Evolutionary conservation across 2,113 vertebrate genomes (phyloP).

Genomic region (Tympanuchus pallidicinctus): DNA sequence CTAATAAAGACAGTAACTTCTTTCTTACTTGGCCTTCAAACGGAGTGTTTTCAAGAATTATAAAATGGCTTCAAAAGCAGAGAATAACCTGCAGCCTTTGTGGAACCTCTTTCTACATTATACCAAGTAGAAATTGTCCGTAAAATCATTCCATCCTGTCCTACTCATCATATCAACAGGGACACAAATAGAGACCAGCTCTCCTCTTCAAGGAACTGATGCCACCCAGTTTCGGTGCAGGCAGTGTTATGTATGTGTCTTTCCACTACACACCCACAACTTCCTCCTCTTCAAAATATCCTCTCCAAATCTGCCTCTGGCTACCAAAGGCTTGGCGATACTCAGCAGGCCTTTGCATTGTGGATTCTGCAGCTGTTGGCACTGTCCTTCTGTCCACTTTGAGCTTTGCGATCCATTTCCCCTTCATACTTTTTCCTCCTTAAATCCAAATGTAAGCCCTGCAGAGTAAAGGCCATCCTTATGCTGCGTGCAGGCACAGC

Average conservation of each 20-base stretch:
- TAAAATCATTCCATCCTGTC: neutral
- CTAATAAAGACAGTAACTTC: neutral
- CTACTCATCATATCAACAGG: neutral
- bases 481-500: neutral
- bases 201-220: neutral
- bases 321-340: neutral
- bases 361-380: neutral
- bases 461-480: neutral
- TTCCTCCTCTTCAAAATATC: neutral
- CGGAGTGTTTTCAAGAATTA: neutral
- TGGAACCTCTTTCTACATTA: neutral
- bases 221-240: neutral
- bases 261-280: neutral
- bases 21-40: neutral
- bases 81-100: neutral
- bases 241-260: fast-evolving
- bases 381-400: neutral
- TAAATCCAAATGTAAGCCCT: neutral
- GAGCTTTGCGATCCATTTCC: fast-evolving
- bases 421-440: neutral
- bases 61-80: neutral
- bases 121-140: neutral
- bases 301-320: neutral
- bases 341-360: neutral
- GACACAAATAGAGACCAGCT: neutral